phyloP scores from a whole-genome alignment of 2,113 vertebrate species.

The Cariama cristata region DNA sequence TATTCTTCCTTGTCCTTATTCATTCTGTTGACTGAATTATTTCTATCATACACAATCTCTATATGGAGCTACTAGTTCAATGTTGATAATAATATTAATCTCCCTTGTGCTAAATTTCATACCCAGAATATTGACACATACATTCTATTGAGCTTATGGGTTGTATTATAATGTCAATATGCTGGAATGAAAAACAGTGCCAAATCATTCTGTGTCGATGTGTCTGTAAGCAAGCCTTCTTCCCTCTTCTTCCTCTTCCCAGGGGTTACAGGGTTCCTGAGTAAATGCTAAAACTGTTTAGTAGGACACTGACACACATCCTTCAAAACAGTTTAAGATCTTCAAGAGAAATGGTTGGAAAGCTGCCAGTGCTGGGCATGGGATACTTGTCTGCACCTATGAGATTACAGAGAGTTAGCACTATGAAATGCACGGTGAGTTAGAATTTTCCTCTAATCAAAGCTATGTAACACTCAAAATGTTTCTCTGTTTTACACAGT shows the following conservation, averaged over 20 bases:
- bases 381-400: background rate
- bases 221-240: background rate
- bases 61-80: background rate
- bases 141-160: background rate
- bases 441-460: background rate
- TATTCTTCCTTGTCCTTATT: background rate
- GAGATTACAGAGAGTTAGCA: background rate
- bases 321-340: background rate
- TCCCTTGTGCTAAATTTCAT: background rate
- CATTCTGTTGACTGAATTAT: background rate
- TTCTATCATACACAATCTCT: background rate
- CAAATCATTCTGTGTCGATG: rapidly evolving
- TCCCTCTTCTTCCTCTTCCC: background rate
- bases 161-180: background rate
- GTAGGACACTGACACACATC: background rate
- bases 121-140: background rate
- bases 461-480: background rate
- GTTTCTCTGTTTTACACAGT: background rate
- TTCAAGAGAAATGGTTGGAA: background rate
- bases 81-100: background rate
- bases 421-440: background rate
- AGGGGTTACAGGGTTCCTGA: background rate
- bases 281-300: background rate
- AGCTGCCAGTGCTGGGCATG: background rate
- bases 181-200: background rate